phyloP scores from a whole-genome alignment of 2,113 vertebrate species.

The Noctilio leporinus region DNA sequence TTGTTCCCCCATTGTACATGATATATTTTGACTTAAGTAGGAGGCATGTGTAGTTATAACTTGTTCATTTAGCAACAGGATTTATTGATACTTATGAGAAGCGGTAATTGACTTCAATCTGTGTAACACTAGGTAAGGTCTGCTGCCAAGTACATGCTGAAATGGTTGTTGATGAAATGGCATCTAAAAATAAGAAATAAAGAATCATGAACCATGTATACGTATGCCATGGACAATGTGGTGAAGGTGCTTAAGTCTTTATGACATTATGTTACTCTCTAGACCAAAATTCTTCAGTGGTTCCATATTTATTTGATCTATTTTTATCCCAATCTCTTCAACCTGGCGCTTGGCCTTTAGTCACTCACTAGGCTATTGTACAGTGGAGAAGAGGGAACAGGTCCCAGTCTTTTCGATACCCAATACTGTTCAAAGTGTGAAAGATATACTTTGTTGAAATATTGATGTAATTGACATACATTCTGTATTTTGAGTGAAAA shows the following conservation, averaged over 20 bases:
- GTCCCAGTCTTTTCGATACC: background rate
- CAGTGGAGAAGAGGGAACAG: background rate
- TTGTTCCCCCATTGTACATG: background rate
- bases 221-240: background rate
- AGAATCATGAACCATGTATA: background rate
- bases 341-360: background rate
- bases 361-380: background rate
- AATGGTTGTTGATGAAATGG: background rate
- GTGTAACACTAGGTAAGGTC: background rate
- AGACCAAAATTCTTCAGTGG: background rate
- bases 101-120: background rate
- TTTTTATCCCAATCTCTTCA: background rate
- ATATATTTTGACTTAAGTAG: background rate
- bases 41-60: background rate
- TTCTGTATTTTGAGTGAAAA: background rate
- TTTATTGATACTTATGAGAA: background rate
- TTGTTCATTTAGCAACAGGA: background rate
- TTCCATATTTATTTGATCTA: background rate
- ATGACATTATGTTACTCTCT: background rate
- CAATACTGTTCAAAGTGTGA: background rate
- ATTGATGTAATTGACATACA: background rate
- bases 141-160: background rate
- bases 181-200: background rate
- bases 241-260: background rate
- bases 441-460: background rate